Percentiles rank a stretch among this genome's conserved stretches.
Evolutionary conservation across 2,888 invertebrate genomes (phyloP).

Genomic region (Eristalis arbustorum): DNA sequence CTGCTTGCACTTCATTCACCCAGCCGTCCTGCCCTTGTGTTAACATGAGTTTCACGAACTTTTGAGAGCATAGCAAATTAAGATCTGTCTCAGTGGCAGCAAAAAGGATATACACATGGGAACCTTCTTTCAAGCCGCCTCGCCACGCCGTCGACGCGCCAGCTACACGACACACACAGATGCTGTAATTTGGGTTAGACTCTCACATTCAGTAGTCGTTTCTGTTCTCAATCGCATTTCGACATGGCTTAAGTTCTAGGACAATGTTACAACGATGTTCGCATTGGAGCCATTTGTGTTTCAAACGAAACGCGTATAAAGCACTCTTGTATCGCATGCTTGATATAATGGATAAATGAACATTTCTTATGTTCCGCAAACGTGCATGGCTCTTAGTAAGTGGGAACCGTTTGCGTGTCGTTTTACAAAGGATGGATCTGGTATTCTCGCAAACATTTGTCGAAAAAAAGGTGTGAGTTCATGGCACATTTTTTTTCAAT

Average conservation of each 20-base stretch:
- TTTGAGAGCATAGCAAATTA: constrained; percentile 54
- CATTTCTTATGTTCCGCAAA: too few species aligned
- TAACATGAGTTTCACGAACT: constrained; percentile 53
- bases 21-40: background rate
- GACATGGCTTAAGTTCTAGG: constrained; percentile 53
- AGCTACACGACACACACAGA: constrained; percentile 13
- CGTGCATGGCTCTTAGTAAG: background rate
- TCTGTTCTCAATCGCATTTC: constrained; percentile 41
- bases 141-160: background rate
- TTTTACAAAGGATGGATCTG: background rate
- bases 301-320: background rate
- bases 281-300: background rate
- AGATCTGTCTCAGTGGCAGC: constrained; percentile 46
- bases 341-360: too few species aligned
- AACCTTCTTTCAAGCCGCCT: background rate
- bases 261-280: constrained; percentile 31
- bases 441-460: too few species aligned
- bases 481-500: too few species aligned
- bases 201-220: constrained; percentile 41
- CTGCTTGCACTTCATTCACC: background rate
- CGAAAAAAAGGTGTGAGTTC: too few species aligned
- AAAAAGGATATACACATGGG: constrained; percentile 39
- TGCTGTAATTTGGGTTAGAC: constrained; percentile 51
- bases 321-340: background rate
- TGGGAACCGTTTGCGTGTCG: constrained; percentile 30